Conservation (phyloP, 1,140 invertebrate species). For the Cephus cinctus region DNA sequence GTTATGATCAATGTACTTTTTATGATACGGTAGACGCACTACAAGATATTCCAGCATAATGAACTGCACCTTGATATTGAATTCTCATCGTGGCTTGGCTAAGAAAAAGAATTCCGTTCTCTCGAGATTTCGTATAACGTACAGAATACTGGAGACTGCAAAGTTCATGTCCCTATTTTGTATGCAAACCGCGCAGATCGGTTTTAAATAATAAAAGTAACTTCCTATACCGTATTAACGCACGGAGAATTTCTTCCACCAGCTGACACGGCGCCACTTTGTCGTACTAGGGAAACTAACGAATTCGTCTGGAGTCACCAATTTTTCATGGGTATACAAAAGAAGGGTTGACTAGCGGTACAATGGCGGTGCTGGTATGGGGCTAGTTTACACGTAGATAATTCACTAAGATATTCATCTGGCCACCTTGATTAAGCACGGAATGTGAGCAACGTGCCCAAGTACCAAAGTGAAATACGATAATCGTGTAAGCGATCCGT, state of each 20-base stretch:
- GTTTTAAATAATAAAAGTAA: too few species aligned
- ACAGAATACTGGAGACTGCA: too few species aligned
- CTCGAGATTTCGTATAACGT: too few species aligned
- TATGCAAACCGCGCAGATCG: too few species aligned
- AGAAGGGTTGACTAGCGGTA: constrained; percentile 29
- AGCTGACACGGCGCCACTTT: not conserved
- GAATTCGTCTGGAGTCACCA: constrained; percentile 20
- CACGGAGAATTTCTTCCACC: too few species aligned
- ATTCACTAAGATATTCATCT: constrained; percentile 34
- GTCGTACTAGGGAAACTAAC: constrained; percentile 12
- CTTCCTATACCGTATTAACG: too few species aligned
- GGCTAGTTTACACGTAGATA: constrained; percentile 36
- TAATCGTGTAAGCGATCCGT: too few species aligned
- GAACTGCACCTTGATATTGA: too few species aligned
- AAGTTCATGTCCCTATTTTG: too few species aligned
- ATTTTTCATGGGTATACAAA: constrained; percentile 35
- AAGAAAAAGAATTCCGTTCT: too few species aligned
- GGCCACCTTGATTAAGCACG: constrained; percentile 21
- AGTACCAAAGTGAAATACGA: constrained; percentile 8
- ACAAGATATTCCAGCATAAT: too few species aligned
- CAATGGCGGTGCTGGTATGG: constrained; percentile 27
- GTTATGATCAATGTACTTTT: not conserved
- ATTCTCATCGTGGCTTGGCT: too few species aligned
- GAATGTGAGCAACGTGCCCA: constrained; percentile 1
- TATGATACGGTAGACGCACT: not conserved